Evolutionary conservation across 2,113 vertebrate species (phyloP).

Genomic region (Oreochromis niloticus): DNA sequence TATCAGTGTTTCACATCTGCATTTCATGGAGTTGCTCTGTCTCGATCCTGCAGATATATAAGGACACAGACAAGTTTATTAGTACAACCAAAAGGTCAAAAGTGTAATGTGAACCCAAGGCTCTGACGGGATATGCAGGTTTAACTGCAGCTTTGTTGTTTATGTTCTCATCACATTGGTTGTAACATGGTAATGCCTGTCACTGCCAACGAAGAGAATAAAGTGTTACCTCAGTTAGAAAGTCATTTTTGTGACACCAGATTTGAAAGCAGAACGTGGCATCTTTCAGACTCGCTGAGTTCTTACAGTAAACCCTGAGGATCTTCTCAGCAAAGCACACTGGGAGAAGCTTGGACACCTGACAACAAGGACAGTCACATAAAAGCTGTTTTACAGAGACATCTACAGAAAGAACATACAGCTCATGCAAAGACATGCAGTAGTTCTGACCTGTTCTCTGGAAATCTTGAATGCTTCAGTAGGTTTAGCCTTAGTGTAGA

Average conservation of each 20-base stretch:
- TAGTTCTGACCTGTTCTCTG: slow-evolving; percentile 73
- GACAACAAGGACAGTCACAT: not conserved
- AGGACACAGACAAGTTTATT: not conserved
- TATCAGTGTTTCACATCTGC: not conserved
- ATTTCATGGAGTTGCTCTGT: not conserved
- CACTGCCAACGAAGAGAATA: not conserved
- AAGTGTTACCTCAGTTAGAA: slow-evolving; percentile 55
- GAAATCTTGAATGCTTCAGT: slow-evolving; percentile 63
- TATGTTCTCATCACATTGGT: not conserved
- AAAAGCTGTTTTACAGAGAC: not conserved
- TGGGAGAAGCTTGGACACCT: slow-evolving; percentile 80
- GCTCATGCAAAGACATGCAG: too few relatives aligned
- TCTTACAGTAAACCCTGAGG: slow-evolving; percentile 81
- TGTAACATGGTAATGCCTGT: not conserved
- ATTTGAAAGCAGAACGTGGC: slow-evolving; percentile 64
- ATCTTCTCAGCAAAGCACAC: too few relatives aligned
- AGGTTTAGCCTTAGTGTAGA: slow-evolving; percentile 79
- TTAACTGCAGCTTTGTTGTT: not conserved
- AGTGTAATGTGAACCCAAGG: not conserved
- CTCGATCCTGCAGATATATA: not conserved
- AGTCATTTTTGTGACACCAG: not conserved
- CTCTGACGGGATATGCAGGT: not conserved
- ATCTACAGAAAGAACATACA: not conserved
- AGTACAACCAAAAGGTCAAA: not conserved
- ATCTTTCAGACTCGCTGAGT: slow-evolving; percentile 26